Percentiles rank a stretch among this genome's conserved stretches.
Conservation (phyloP, 2,888 invertebrate species). For the Caenorhabditis drosophilae region DNA sequence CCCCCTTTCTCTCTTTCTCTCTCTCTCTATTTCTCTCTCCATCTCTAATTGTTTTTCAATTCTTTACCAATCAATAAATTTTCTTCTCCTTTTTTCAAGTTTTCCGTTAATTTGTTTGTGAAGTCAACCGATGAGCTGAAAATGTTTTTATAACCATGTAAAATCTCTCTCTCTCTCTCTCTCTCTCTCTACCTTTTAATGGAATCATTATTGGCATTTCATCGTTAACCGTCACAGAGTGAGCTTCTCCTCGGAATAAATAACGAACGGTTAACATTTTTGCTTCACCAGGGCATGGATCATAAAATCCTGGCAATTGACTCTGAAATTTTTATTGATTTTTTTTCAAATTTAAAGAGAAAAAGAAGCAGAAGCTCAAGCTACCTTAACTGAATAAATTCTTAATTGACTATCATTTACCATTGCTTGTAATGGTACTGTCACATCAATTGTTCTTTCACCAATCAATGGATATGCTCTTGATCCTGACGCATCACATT, state of each 20-base stretch:
- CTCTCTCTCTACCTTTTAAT: conserved; percentile 75
- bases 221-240: conserved; percentile 82
- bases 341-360: no score
- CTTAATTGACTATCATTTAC: conserved; percentile 85
- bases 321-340: no score
- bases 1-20: no score
- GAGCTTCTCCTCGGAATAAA: conserved; percentile 81
- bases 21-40: no score
- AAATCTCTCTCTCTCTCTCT: no score
- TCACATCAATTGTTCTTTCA: conserved; percentile 77
- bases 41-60: no score
- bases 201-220: conserved; percentile 82
- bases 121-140: conserved; percentile 3
- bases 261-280: conserved; percentile 87
- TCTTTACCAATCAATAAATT: no score
- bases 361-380: background rate
- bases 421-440: conserved; percentile 90
- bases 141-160: no score
- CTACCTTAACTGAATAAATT: conserved; percentile 59
- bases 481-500: conserved; percentile 43
- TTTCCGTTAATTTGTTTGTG: no score
- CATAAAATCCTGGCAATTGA: conserved; percentile 93
- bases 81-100: no score
- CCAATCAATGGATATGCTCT: conserved; percentile 61
- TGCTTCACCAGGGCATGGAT: conserved; percentile 87